Conservation (phyloP, 2,113 vertebrate species). For the Pampusana beccarii region DNA sequence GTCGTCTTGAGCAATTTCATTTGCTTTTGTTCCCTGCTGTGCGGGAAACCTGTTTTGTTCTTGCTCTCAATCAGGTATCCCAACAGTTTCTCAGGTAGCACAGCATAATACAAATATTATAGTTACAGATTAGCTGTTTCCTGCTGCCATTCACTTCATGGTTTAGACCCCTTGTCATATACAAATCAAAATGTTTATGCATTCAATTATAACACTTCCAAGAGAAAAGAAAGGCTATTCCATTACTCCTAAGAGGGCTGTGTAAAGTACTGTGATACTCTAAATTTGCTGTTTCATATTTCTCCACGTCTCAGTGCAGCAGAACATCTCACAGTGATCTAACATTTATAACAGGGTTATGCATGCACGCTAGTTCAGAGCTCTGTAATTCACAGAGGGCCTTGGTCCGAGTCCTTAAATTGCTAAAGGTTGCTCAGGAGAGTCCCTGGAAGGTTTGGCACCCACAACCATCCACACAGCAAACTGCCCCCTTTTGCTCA, state of each 20-base stretch:
- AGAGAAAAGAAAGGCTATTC: background rate
- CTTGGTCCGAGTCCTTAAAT: background rate
- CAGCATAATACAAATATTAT: background rate
- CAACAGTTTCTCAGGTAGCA: background rate
- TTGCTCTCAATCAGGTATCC: background rate
- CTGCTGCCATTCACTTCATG: background rate
- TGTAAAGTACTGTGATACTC: background rate
- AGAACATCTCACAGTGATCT: background rate
- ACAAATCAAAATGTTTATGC: slow-evolving; percentile 1
- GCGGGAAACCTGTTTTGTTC: background rate
- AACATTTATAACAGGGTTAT: background rate
- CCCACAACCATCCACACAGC: background rate
- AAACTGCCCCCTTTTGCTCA: background rate
- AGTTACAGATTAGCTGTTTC: slow-evolving; percentile 6
- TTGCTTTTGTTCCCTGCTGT: slow-evolving; percentile 13
- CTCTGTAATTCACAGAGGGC: background rate
- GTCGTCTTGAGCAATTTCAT: background rate
- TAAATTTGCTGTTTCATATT: background rate
- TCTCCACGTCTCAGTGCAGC: background rate
- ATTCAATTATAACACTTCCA: background rate
- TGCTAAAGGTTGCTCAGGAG: background rate
- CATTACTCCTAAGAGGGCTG: background rate
- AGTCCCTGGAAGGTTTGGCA: background rate
- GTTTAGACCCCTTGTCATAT: background rate
- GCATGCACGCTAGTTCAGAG: background rate